Percentiles rank a stretch among this genome's conserved stretches.
phyloP scores from a whole-genome alignment of 2,888 invertebrate genomes.

The Euplagia quadripunctaria region DNA sequence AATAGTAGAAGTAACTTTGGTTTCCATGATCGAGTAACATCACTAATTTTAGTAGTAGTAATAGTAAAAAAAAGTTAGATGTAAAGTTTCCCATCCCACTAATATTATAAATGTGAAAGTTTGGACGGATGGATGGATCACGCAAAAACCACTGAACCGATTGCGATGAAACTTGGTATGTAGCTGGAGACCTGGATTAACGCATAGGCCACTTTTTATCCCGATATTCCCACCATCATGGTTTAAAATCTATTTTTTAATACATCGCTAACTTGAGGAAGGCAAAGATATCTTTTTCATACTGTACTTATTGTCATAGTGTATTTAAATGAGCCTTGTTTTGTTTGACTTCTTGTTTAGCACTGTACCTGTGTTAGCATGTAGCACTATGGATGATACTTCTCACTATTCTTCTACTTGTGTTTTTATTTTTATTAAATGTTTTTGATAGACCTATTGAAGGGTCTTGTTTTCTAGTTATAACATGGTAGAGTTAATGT shows the following conservation, averaged over 20 bases:
- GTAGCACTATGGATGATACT: background rate
- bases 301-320: background rate
- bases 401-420: background rate
- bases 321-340: background rate
- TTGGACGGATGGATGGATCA: no score
- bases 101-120: no score
- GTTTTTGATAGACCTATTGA: background rate
- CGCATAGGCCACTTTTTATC: no score
- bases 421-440: background rate
- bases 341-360: background rate
- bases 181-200: no score
- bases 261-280: background rate
- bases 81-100: no score
- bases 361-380: constrained; percentile 13
- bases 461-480: background rate
- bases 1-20: no score
- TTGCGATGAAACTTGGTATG: no score
- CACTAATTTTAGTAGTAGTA: no score
- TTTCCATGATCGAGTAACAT: no score
- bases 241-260: background rate
- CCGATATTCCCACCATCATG: no score
- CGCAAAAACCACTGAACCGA: no score
- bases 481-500: background rate
- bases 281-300: background rate
- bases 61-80: no score